These are phyloP conservation scores for Phalacrocorax pelagicus DNA, from an alignment of 2,113 vertebrate species.

Conservation along the genomic window DNA sequence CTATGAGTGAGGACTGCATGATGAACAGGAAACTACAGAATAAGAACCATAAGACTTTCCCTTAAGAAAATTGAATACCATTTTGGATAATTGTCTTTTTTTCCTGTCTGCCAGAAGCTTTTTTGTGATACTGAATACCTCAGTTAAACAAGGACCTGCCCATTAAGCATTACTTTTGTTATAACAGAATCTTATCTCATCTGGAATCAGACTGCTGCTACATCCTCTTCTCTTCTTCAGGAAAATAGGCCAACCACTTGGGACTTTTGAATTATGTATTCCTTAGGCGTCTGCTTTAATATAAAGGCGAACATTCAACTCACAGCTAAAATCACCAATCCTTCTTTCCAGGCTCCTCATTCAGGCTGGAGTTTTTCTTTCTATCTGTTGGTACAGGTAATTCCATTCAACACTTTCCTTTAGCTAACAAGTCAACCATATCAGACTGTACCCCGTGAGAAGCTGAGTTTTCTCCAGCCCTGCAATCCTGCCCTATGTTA, in stretches of 20 bases:
- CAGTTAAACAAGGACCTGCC: slow-evolving; percentile 21
- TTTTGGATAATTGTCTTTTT: slow-evolving; percentile 13
- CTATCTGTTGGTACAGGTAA: background rate
- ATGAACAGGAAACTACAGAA: background rate
- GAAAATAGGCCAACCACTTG: slow-evolving; percentile 39
- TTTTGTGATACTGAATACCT: slow-evolving; percentile 18
- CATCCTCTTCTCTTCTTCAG: background rate
- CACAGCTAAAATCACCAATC: background rate
- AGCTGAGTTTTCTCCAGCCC: background rate
- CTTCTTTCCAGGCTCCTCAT: background rate
- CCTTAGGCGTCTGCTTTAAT: background rate
- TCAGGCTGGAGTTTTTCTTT: background rate
- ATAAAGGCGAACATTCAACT: background rate
- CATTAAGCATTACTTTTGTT: slow-evolving; percentile 14
- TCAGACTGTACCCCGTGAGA: rapidly evolving
- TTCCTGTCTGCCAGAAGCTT: background rate
- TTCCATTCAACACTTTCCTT: background rate
- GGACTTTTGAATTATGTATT: slow-evolving; percentile 49
- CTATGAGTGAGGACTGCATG: background rate
- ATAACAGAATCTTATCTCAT: slow-evolving; percentile 26
- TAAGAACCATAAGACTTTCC: background rate
- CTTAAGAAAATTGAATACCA: background rate
- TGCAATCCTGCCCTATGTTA: background rate
- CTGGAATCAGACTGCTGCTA: slow-evolving; percentile 42
- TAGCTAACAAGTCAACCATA: background rate